Conservation (phyloP, 2,797 vertebrate genomes). For the Euphonia xanthogaster region DNA sequence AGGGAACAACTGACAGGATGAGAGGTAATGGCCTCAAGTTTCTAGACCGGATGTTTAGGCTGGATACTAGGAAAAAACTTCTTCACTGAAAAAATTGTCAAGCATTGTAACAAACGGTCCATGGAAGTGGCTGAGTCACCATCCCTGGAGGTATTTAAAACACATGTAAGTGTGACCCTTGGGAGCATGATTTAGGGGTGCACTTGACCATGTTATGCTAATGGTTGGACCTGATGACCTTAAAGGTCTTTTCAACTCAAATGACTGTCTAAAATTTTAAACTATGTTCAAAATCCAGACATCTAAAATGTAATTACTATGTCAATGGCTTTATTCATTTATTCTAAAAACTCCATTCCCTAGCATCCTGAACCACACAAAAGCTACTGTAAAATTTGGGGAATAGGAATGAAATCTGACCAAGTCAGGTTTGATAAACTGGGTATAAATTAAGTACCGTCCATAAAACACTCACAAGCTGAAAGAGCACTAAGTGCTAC, state of each 20-base stretch:
- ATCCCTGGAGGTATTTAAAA: not conserved
- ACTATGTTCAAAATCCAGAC: fast-evolving
- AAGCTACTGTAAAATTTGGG: not conserved
- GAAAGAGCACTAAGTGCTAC: slow-evolving; percentile 38
- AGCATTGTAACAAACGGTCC: not conserved
- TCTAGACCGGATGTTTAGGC: not conserved
- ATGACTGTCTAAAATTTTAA: not conserved
- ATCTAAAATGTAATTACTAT: not conserved
- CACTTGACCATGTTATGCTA: not conserved
- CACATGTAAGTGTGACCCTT: not conserved
- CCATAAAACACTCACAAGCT: slow-evolving; percentile 3
- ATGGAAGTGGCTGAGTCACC: not conserved
- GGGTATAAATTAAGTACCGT: not conserved
- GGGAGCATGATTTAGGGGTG: not conserved
- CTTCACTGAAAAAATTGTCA: not conserved
- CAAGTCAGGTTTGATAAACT: not conserved
- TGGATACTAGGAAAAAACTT: not conserved
- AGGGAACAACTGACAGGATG: not conserved
- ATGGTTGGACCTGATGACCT: not conserved
- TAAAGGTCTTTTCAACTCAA: not conserved
- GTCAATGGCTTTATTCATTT: not conserved
- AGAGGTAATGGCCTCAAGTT: not conserved
- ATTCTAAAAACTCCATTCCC: not conserved
- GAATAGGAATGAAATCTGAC: not conserved
- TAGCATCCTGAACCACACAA: not conserved